These are phyloP conservation scores for Platalea minor DNA, from an alignment of 2,797 vertebrate genomes.

Conservation along the genomic window DNA sequence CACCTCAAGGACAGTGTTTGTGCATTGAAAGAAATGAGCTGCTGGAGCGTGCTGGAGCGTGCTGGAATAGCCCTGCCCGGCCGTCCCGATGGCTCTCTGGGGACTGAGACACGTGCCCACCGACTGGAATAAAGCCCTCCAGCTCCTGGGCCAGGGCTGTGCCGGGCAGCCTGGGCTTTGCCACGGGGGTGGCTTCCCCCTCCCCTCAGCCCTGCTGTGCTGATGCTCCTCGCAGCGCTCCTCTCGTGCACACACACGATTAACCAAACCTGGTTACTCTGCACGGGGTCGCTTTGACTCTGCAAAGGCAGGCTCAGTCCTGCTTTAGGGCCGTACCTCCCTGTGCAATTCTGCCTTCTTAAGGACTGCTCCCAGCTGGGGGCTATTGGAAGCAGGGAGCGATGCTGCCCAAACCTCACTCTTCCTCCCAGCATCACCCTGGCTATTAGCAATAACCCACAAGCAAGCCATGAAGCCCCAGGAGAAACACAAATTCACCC, in stretches of 20 bases:
- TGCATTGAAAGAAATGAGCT: background rate
- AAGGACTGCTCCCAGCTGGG: background rate
- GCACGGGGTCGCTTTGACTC: background rate
- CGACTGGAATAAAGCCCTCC: background rate
- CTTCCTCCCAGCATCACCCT: background rate
- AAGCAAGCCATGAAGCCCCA: background rate
- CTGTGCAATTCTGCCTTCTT: background rate
- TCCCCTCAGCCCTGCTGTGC: background rate
- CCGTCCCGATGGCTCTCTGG: background rate
- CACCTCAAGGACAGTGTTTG: background rate
- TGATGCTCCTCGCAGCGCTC: background rate
- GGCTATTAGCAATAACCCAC: background rate
- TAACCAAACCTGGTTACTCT: background rate
- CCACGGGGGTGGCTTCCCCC: background rate
- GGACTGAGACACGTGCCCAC: background rate
- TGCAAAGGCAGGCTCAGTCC: background rate
- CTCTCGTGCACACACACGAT: fast-evolving
- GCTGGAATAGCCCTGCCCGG: background rate
- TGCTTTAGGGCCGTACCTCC: background rate
- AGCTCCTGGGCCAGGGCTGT: background rate
- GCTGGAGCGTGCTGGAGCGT: background rate
- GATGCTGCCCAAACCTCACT: background rate
- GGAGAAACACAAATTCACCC: background rate
- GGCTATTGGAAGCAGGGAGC: background rate
- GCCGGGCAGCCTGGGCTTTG: background rate